These are phyloP conservation scores for Actinia tenebrosa DNA, from an alignment of 64 coral and sea anemone genomes.

Conservation along the genomic window DNA sequence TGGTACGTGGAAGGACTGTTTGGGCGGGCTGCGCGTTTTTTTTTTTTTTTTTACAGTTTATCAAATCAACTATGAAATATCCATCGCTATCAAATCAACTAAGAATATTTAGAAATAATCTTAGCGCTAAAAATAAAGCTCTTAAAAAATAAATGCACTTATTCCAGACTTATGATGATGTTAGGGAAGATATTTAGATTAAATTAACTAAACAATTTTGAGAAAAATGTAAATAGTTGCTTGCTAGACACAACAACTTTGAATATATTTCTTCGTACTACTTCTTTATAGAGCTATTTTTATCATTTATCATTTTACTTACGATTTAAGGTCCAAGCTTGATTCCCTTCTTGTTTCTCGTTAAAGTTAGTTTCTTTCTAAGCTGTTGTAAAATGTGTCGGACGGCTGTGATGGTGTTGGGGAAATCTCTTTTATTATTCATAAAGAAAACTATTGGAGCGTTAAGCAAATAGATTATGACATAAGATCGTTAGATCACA, in stretches of 20 bases:
- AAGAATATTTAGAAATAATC: not conserved
- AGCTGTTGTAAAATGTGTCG: not conserved
- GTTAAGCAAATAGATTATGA: constrained; percentile 2
- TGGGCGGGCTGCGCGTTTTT: too few species aligned
- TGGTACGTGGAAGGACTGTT: too few species aligned
- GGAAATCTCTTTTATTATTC: not conserved
- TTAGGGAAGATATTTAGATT: not conserved
- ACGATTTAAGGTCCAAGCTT: not conserved
- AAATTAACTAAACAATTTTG: not conserved
- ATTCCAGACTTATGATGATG: not conserved
- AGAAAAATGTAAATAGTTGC: not conserved
- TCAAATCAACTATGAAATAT: too few species aligned
- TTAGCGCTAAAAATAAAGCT: not conserved
- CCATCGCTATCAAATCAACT: not conserved
- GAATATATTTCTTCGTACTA: not conserved
- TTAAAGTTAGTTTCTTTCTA: not conserved
- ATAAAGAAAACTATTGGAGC: not conserved
- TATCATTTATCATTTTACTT: not conserved
- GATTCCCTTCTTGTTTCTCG: not conserved
- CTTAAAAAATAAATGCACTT: too few species aligned
- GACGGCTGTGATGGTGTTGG: not conserved
- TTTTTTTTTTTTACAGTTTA: too few species aligned
- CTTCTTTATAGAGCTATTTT: not conserved
- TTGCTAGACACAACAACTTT: not conserved
- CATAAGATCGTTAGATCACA: not conserved